Conservation (phyloP, 2,797 vertebrate genomes). For the Rachycentron canadum region DNA sequence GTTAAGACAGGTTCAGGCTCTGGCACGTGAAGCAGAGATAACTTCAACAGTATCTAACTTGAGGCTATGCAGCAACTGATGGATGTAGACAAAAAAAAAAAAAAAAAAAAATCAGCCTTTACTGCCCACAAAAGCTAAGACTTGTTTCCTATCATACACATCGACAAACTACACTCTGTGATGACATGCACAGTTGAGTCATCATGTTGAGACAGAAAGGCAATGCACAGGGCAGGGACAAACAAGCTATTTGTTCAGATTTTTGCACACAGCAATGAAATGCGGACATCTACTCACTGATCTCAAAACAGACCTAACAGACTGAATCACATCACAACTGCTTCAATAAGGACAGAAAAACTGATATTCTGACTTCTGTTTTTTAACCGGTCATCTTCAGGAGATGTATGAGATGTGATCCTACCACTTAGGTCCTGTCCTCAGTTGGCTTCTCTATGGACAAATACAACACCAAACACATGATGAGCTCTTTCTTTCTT, state of each 20-base stretch:
- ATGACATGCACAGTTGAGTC: neutral
- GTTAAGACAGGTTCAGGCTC: neutral
- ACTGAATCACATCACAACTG: neutral
- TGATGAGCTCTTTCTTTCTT: conserved; percentile 1
- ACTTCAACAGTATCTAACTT: neutral
- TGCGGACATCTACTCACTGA: neutral
- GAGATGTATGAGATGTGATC: neutral
- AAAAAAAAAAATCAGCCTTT: neutral
- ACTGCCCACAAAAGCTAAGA: neutral
- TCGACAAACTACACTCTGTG: neutral
- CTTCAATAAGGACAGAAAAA: neutral
- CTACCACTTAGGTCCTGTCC: neutral
- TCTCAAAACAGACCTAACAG: neutral
- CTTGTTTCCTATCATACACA: neutral
- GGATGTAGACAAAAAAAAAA: too few relatives aligned
- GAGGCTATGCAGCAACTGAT: neutral
- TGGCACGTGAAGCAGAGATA: neutral
- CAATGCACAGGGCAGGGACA: neutral
- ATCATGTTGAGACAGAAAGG: neutral
- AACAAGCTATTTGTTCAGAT: neutral
- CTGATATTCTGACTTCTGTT: neutral
- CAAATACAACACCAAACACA: neutral
- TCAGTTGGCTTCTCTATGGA: neutral
- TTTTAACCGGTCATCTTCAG: neutral
- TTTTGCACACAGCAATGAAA: neutral